Conservation (phyloP, 2,113 vertebrate genomes). For the Pterocles burchelli region DNA sequence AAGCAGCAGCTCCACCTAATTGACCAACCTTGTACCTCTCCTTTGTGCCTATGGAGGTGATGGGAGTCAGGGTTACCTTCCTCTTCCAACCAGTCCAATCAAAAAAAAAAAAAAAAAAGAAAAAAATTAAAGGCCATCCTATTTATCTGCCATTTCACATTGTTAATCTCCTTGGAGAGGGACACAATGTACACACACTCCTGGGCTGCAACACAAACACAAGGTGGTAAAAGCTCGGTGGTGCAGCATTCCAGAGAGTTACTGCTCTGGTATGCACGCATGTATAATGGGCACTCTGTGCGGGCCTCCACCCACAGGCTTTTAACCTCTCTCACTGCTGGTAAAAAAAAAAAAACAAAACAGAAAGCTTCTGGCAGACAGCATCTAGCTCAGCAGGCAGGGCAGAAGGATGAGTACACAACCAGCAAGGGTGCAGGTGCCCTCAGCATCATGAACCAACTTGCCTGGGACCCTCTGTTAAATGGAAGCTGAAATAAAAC, state of each 20-base stretch:
- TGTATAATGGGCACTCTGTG: conserved; percentile 71
- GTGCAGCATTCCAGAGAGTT: conserved; percentile 71
- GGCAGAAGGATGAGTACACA: accelerated
- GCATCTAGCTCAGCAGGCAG: not conserved
- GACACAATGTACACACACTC: conserved; percentile 3
- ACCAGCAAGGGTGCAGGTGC: not conserved
- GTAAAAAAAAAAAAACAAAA: not conserved
- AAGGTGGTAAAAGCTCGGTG: conserved; percentile 55
- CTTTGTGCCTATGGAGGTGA: not conserved
- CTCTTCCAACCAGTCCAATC: not conserved
- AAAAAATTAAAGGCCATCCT: not conserved
- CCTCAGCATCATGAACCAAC: accelerated
- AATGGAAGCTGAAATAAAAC: not conserved
- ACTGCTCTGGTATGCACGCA: conserved; percentile 57
- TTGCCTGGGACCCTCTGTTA: accelerated
- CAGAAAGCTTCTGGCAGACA: not conserved
- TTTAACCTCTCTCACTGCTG: conserved; percentile 42
- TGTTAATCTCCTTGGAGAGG: conserved; percentile 32
- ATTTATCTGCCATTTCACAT: not conserved
- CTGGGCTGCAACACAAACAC: conserved; percentile 33
- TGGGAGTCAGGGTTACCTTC: not conserved
- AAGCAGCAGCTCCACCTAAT: conserved; percentile 6
- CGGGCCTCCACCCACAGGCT: conserved; percentile 19
- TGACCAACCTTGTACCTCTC: not conserved
- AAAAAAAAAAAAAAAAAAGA: not conserved